Evolutionary conservation across 2,888 invertebrate genomes (phyloP), one percentile per base, ranked within the genome.

Genomic region (Thysanoteuthis rhombus): DNA sequence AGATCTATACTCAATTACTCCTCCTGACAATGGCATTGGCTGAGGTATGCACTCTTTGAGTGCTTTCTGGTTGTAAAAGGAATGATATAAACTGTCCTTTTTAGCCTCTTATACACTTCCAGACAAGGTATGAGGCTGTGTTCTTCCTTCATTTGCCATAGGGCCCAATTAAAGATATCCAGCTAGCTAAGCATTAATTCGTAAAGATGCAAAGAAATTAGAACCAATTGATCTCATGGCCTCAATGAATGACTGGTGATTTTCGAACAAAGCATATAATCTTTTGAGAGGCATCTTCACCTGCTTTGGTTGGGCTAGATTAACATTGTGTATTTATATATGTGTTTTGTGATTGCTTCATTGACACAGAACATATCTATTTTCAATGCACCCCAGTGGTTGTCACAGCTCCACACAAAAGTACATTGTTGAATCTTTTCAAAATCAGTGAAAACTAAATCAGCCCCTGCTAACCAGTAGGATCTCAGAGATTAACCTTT

Each of bases 351-450:
- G 75, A 75, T 75, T 75, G n/a, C 75, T 36, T 75, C n/a, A 75
- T 75, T 36, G n/a, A 75, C 75, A 75, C 16, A 75, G 75, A 75
- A 75, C 75, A 75, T 75, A 75, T 75, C 32, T n/a, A 36, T 75
- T 75, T 36, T 75, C 75, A n/a, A 75, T 75, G 75, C n/a, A 36
- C 16, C 75, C 75, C 36, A 75, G n/a, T 75, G n/a, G 75, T 75
- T 25, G 75, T 75, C 75, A 75, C 75, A 75, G 75, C 75, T 75
- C n/a, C 16, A 36, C 75, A 75, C 75, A 75, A 75, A 58, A 75
- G n/a, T 75, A 75, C 75, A 75, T 75, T 75, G 75, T 75, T 75
- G 75, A 75, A 75, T 75, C 75, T 75, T 75, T 75, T 75, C 75
- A 75, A 75, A 36, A 36, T 75, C 75, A 75, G 75, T 75, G 75